Evolutionary conservation across 2,888 invertebrate species (phyloP).

Genomic region (Ennomos quercinarius): DNA sequence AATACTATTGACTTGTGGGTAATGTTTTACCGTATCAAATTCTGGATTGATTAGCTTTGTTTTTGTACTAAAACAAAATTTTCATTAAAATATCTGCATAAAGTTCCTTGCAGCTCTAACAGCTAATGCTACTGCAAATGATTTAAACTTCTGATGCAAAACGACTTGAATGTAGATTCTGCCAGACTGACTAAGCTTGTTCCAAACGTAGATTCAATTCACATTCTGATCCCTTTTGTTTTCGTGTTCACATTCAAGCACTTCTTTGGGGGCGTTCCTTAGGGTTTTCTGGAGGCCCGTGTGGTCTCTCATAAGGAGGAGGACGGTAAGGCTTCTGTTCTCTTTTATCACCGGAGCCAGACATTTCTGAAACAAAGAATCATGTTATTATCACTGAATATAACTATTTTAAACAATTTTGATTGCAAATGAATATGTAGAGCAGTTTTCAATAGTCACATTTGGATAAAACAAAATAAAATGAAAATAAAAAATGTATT

Average conservation of each 20-base stretch:
- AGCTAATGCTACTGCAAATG: background rate
- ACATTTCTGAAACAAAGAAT: conserved; percentile 45
- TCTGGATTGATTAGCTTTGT: no score
- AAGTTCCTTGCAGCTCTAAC: no score
- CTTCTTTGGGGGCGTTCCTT: conserved; percentile 46
- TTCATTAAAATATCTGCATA: no score
- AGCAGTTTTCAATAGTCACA: no score
- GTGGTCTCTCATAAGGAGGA: conserved; percentile 61
- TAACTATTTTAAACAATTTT: no score
- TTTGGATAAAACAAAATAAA: conserved; percentile 1
- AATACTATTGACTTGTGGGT: no score
- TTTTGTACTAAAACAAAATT: no score
- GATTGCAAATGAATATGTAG: no score
- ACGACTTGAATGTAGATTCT: no score
- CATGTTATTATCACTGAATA: no score
- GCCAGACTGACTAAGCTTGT: background rate
- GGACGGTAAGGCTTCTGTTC: conserved; percentile 59
- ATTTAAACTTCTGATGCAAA: background rate
- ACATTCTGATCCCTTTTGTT: background rate
- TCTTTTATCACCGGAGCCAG: conserved; percentile 58
- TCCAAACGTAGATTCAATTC: background rate
- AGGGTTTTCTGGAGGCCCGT: conserved; percentile 53
- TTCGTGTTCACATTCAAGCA: conserved; percentile 9
- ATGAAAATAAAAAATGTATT: no score
- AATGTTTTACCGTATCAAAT: no score